These are phyloP conservation scores for Drosophila pegasa DNA, from an alignment of 2,888 invertebrate genomes.

Conservation along the genomic window DNA sequence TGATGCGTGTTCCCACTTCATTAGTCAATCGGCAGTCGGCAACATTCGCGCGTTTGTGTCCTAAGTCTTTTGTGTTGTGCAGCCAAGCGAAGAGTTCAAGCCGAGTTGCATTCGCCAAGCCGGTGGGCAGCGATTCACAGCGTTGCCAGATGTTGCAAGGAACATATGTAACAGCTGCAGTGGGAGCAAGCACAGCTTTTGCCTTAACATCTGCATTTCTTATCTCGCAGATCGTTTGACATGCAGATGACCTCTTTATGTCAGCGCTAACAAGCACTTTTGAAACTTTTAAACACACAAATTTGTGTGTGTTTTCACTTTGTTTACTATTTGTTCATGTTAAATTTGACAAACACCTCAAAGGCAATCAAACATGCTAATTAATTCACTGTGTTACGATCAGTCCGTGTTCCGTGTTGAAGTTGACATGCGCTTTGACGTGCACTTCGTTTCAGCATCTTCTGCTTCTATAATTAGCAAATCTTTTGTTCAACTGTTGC, in stretches of 20 bases:
- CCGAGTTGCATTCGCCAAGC: not conserved
- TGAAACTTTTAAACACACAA: not conserved
- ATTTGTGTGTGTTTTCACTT: not conserved
- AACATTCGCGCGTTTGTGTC: slow-evolving; percentile 46
- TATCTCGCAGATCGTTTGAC: not conserved
- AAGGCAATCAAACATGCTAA: not conserved
- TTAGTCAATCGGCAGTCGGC: slow-evolving; percentile 26
- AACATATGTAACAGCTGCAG: not conserved
- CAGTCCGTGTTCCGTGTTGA: not conserved
- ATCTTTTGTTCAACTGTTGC: too few species aligned
- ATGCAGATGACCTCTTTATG: not conserved
- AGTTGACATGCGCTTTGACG: not conserved
- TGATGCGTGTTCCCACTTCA: slow-evolving; percentile 28
- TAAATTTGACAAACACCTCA: not conserved
- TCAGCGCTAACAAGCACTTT: not conserved
- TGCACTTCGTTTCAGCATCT: too few species aligned
- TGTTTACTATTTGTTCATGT: not conserved
- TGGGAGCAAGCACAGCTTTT: not conserved
- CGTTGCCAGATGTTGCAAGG: slow-evolving; percentile 11
- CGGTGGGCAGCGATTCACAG: not conserved
- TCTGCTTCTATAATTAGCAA: not conserved
- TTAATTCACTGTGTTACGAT: not conserved
- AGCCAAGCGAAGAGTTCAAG: slow-evolving; percentile 20
- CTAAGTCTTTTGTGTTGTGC: slow-evolving; percentile 41
- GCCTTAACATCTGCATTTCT: not conserved